These are phyloP conservation scores for Gobius niger DNA, from an alignment of 2,113 vertebrate species.

Conservation along the genomic window DNA sequence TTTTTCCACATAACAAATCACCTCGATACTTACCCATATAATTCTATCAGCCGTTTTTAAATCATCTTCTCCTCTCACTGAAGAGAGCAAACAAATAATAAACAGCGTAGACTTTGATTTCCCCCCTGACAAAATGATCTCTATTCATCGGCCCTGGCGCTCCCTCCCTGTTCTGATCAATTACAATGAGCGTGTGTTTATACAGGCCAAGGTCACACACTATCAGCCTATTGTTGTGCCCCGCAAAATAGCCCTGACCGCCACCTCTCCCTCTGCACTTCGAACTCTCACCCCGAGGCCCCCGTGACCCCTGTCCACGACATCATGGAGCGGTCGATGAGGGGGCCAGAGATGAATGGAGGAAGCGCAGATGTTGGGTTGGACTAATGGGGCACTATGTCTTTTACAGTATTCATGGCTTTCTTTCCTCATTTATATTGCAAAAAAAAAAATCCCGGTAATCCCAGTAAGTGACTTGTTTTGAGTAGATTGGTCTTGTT, in stretches of 20 bases:
- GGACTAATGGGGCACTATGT: conserved; percentile 29
- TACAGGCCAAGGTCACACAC: conserved; percentile 52
- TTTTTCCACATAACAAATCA: conserved; percentile 31
- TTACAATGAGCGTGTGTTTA: conserved; percentile 63
- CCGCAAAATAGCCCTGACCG: conserved; percentile 51
- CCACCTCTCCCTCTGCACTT: conserved; percentile 46
- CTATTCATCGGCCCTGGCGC: conserved; percentile 47
- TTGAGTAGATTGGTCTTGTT: no score
- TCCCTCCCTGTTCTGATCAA: conserved; percentile 44
- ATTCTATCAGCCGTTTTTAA: conserved; percentile 7
- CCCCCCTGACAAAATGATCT: conserved; percentile 48
- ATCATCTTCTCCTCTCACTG: conserved; percentile 15
- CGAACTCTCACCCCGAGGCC: conserved; percentile 8
- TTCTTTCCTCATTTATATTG: no score
- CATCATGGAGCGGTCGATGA: conserved; percentile 36
- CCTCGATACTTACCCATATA: conserved; percentile 17
- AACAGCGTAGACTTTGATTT: conserved; percentile 12
- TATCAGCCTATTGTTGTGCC: conserved; percentile 53
- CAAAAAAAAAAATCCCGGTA: no score
- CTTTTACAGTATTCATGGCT: conserved; percentile 22
- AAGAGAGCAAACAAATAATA: conserved; percentile 10
- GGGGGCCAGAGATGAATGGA: conserved; percentile 6
- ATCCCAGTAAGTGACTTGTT: no score
- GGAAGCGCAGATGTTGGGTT: conserved; percentile 48
- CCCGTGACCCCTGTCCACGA: conserved; percentile 31